phyloP scores from a whole-genome alignment of 2,797 vertebrate species.

The Carduelis carduelis region DNA sequence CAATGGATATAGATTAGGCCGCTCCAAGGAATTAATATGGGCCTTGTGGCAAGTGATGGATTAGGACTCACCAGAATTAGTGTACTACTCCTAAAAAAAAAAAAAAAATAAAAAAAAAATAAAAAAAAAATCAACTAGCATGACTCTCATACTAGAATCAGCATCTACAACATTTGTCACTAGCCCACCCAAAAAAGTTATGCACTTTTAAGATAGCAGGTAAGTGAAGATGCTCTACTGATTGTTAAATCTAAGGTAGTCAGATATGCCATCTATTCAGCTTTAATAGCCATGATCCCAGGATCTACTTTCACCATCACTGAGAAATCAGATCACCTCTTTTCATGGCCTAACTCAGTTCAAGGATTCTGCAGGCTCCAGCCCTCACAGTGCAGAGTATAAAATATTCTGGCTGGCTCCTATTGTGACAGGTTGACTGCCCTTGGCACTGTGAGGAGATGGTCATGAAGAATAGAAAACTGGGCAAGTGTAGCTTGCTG shows the following conservation, averaged over 20 bases:
- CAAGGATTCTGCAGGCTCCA: background rate
- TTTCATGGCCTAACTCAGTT: background rate
- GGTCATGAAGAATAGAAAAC: background rate
- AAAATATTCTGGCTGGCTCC: background rate
- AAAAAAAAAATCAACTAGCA: background rate
- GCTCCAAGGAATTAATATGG: constrained; percentile 87
- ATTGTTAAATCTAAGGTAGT: background rate
- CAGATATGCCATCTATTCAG: background rate
- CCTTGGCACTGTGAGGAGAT: background rate
- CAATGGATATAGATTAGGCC: constrained; percentile 89
- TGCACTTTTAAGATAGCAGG: background rate
- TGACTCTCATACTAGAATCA: background rate
- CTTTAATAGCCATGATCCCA: background rate
- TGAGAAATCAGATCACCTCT: background rate
- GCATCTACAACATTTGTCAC: background rate
- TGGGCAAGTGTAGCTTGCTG: background rate
- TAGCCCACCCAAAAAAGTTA: background rate
- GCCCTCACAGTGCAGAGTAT: background rate
- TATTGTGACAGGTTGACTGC: background rate
- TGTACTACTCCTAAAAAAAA: constrained; percentile 80
- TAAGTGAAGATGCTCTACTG: background rate
- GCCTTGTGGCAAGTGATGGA: constrained; percentile 84
- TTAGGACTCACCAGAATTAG: constrained; percentile 93
- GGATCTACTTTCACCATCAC: background rate
- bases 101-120: background rate